Evolutionary conservation across 2,797 vertebrate species (phyloP).

Genomic region (Epinephelus coioides): DNA sequence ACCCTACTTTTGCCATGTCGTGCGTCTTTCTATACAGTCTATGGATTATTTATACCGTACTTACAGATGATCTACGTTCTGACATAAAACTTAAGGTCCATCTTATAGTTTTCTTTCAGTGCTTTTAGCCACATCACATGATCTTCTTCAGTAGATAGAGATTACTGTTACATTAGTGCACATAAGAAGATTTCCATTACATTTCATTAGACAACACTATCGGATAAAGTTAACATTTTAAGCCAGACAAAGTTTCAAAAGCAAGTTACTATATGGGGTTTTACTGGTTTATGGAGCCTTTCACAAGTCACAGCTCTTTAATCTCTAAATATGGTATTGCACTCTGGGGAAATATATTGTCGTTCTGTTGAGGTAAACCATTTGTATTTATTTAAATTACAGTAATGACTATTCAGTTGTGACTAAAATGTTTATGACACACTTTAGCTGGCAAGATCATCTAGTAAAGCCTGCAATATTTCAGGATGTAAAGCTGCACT

Average conservation of each 20-base stretch:
- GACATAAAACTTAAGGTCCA: neutral
- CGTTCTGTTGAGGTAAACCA: constrained; percentile 4
- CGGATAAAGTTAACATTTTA: neutral
- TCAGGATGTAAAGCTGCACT: neutral
- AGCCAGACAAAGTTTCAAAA: neutral
- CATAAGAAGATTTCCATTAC: neutral
- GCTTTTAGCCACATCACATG: neutral
- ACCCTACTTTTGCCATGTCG: too few species aligned
- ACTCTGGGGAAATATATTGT: neutral
- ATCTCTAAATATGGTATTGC: constrained; percentile 6
- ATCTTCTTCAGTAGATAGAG: too few species aligned
- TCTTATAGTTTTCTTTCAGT: neutral
- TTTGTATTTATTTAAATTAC: neutral
- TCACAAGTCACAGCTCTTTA: neutral
- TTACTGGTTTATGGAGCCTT: constrained; percentile 6
- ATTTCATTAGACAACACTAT: constrained; percentile 5
- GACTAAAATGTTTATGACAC: neutral
- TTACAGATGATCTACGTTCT: neutral
- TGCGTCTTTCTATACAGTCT: too few species aligned
- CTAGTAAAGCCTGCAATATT: neutral
- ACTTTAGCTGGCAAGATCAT: neutral
- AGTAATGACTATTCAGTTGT: neutral
- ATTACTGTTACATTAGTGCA: too few species aligned
- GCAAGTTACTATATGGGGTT: neutral
- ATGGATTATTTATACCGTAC: neutral